phyloP scores from a whole-genome alignment of 1,140 invertebrate species.

The Bombus waltoni region DNA sequence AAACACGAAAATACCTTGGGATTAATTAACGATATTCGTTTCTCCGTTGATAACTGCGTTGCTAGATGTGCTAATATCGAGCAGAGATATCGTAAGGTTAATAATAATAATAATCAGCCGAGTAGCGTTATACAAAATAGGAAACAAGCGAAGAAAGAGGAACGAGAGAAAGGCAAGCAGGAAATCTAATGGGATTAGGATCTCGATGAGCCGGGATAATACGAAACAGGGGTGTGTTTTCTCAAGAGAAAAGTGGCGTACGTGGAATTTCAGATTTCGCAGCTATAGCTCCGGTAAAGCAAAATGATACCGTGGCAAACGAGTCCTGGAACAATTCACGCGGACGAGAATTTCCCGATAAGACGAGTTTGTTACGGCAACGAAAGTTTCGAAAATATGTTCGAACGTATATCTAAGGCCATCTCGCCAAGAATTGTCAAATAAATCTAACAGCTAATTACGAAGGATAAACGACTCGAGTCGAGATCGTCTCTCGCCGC shows the following conservation, averaged over 20 bases:
- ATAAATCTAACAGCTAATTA: slow-evolving; percentile 3
- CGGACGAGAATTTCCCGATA: slow-evolving; percentile 30
- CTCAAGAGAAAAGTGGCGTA: slow-evolving; percentile 37
- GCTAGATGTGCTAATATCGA: background rate
- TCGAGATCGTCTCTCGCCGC: background rate
- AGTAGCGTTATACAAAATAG: background rate
- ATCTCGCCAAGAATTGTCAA: too few relatives aligned
- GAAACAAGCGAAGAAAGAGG: background rate
- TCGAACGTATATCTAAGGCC: background rate
- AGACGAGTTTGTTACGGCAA: background rate
- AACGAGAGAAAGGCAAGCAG: background rate
- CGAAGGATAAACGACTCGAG: background rate
- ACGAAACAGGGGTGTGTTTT: slow-evolving; percentile 59
- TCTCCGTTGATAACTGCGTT: background rate
- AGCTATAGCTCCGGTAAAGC: background rate
- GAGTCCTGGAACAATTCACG: slow-evolving; percentile 25
- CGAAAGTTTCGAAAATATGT: slow-evolving; percentile 6
- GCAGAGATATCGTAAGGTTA: background rate
- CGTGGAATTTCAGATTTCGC: slow-evolving; percentile 65
- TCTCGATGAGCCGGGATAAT: slow-evolving; percentile 70
- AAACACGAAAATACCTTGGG: background rate
- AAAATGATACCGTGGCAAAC: slow-evolving; percentile 20
- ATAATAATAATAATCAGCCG: slow-evolving; percentile 18
- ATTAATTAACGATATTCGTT: background rate
- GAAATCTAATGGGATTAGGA: slow-evolving; percentile 71